Conservation (phyloP, 2,888 invertebrate genomes). For the Amblyjoppa proteus region DNA sequence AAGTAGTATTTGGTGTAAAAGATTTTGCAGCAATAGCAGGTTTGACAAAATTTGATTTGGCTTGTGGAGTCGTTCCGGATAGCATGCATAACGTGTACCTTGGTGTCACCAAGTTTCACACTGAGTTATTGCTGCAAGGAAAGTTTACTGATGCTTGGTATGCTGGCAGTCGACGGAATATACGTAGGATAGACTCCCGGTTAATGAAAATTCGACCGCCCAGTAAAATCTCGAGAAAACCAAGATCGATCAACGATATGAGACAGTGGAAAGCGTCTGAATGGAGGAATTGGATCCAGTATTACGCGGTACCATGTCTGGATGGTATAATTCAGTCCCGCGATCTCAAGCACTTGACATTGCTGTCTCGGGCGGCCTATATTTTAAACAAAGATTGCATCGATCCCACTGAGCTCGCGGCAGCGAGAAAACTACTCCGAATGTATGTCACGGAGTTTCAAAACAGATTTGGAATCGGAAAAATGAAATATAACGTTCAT, state of each 20-base stretch:
- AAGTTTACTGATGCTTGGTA: background rate
- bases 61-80: conserved; percentile 1
- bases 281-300: conserved; percentile 10
- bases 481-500: conserved; percentile 37
- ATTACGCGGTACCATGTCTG: conserved; percentile 21
- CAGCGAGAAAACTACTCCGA: background rate
- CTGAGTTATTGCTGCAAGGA: conserved; percentile 6
- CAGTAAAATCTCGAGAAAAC: conserved; percentile 20
- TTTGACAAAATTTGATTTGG: conserved; percentile 28
- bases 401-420: background rate
- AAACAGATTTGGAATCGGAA: conserved; percentile 6
- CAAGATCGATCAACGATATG: conserved; percentile 24
- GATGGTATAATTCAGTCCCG: conserved; percentile 12
- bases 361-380: conserved; percentile 16
- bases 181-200: conserved; percentile 1
- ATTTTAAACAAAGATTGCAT: conserved; percentile 25
- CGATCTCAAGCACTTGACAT: conserved; percentile 24
- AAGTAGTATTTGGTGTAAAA: conserved; percentile 11
- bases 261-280: conserved; percentile 54
- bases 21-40: too few species aligned
- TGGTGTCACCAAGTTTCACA: conserved; percentile 25
- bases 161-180: background rate
- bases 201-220: conserved; percentile 14
- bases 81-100: conserved; percentile 35
- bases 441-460: conserved; percentile 16